Base-by-base conservation (phyloP, 2,113 vertebrate species). In the Polyodon spathula region DNA sequence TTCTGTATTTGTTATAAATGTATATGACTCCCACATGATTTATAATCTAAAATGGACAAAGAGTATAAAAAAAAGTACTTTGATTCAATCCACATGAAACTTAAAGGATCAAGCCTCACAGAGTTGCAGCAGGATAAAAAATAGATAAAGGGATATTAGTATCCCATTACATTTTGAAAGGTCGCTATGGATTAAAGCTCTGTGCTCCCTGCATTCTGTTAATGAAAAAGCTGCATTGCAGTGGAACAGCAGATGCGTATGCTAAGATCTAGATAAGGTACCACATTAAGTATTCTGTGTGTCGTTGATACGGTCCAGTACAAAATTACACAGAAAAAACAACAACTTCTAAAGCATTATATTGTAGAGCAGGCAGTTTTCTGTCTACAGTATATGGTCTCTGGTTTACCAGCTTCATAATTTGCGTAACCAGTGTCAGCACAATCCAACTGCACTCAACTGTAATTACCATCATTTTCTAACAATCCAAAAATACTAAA, bases 201-300 rank as follows among this genome's bases (percentile, higher is more conserved):
- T 66, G 27, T 27, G 54, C 63, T 59, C 58, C 66, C 71, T 41
- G 58, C 60, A 67, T 64, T 73, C 54, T 59, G 64, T 61, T 69
- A 58, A 50, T 63, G 70, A 80, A 81, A 80, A 65, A 10, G 57
- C 78, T 76, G 78, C 81, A 81, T 77, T 81, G 84, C 81, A 76
- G 76, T 67, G 73, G 73, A 10, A 62, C 75, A 72, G 65, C 70
- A 68, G 71, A 70, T 77, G 78, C 74, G 67, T 62, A 68, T 77
- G 76, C 71, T 63, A 62, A 65, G 68, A 58, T 10, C 67, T 61
- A 67, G 80, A 84, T 83, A 84, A 27, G 27, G 27, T 27, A 27
- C 66, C 60, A 17, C 57, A 66, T 59, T 56, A 54, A 66, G 65
- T 52, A 67, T 58, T 67, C 51, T 76, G 76, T 73, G 74, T 67